A percentile compares a stretch with the other conserved stretches of the same genome.
Evolutionary conservation across 2,797 vertebrate genomes (phyloP).

Genomic region (Zalophus californianus): DNA sequence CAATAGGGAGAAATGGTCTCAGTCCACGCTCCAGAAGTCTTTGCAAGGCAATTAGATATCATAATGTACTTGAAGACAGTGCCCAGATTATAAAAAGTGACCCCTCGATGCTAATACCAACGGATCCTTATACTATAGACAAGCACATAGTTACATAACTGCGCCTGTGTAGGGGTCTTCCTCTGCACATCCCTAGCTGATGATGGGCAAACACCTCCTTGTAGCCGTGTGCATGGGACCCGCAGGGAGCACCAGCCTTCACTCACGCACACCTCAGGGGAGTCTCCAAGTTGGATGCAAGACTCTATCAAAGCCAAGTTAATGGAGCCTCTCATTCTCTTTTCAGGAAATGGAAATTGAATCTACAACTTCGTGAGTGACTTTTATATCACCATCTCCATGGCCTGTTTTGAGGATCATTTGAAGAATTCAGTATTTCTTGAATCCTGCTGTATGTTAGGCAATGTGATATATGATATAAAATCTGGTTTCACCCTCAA

Average conservation of each 20-base stretch:
- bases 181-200: neutral
- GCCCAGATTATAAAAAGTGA: neutral
- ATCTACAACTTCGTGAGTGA: neutral
- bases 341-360: neutral
- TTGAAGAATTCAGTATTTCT: neutral
- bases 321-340: neutral
- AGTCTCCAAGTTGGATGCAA: neutral
- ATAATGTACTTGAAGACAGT: neutral
- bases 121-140: neutral
- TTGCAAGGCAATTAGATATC: neutral
- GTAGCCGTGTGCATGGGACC: fast-evolving
- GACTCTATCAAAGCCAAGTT: neutral
- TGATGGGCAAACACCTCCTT: neutral
- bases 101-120: neutral
- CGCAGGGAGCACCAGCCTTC: no score
- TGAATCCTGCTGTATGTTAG: neutral
- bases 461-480: neutral
- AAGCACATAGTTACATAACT: neutral
- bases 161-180: neutral
- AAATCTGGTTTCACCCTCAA: neutral
- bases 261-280: fast-evolving
- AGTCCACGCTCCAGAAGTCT: neutral
- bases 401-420: neutral
- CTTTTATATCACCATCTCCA: neutral
- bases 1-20: neutral